A percentile compares a stretch with the other conserved stretches of the same genome.
phyloP scores from a whole-genome alignment of 2,113 vertebrate species.

The Mesocricetus auratus region DNA sequence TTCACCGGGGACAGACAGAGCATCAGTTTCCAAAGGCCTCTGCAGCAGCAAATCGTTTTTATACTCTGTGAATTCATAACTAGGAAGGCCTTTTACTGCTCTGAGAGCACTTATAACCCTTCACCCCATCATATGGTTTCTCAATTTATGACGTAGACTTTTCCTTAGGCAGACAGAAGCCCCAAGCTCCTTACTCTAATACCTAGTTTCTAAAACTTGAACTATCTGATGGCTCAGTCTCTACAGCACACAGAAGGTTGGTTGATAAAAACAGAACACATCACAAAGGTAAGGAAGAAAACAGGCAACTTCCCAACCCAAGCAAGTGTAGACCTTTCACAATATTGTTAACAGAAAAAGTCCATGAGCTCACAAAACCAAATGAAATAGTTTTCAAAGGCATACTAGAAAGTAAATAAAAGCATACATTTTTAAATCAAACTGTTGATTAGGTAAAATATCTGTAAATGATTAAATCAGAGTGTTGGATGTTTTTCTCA shows the following conservation, averaged over 20 bases:
- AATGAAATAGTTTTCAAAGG: background rate
- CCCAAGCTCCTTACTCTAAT: background rate
- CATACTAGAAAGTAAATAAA: background rate
- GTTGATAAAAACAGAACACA: slow-evolving; percentile 69
- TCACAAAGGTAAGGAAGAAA: slow-evolving; percentile 33
- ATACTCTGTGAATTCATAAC: background rate
- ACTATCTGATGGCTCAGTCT: background rate
- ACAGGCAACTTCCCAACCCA: background rate
- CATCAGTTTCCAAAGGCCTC: slow-evolving; percentile 50
- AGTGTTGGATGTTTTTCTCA: background rate
- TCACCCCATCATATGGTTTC: background rate
- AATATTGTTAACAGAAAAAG: background rate
- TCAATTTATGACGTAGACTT: slow-evolving; percentile 9
- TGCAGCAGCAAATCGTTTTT: background rate
- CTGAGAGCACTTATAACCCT: slow-evolving; percentile 56
- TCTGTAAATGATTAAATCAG: background rate
- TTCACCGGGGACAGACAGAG: slow-evolving; percentile 56
- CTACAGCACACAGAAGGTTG: background rate
- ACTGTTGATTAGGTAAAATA: background rate
- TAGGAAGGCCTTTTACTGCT: slow-evolving; percentile 50
- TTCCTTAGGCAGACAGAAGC: slow-evolving; percentile 63
- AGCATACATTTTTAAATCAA: background rate
- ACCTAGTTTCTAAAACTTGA: slow-evolving; percentile 51
- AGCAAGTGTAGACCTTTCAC: background rate
- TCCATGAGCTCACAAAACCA: background rate